Percentiles rank a stretch among this genome's conserved stretches.
phyloP scores from a whole-genome alignment of 2,888 invertebrate species.

The Rotaria sp. region DNA sequence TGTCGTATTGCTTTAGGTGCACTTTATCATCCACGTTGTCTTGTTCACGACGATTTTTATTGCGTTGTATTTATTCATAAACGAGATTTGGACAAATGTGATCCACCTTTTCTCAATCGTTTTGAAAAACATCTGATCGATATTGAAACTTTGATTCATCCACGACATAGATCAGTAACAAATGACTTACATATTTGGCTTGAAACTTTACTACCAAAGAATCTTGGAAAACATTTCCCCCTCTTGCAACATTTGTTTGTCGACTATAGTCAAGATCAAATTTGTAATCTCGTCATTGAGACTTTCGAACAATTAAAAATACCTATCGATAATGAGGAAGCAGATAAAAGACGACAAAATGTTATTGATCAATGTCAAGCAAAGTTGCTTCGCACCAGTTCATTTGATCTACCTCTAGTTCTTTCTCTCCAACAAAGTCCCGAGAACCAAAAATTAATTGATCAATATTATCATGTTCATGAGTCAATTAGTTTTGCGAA shows the following conservation, averaged over 20 bases:
- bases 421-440: too few relatives aligned
- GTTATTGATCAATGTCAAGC: not conserved
- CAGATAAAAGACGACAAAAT: not conserved
- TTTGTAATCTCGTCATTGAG: not conserved
- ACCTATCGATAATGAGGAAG: not conserved
- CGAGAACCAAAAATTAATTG: not conserved
- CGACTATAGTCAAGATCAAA: not conserved
- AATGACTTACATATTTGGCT: not conserved
- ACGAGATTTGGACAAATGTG: not conserved
- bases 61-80: not conserved
- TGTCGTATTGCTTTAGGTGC: not conserved
- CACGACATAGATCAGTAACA: not conserved
- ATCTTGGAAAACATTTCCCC: not conserved
- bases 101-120: not conserved
- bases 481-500: not conserved
- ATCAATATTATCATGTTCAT: not conserved
- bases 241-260: not conserved
- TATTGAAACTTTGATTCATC: not conserved
- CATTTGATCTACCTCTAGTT: not conserved
- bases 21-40: not conserved
- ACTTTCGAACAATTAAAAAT: not conserved
- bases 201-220: not conserved
- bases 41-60: not conserved
- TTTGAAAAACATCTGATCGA: not conserved
- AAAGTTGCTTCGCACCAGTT: not conserved